phyloP scores from a whole-genome alignment of 2,113 vertebrate genomes.

The Anolis carolinensis region DNA sequence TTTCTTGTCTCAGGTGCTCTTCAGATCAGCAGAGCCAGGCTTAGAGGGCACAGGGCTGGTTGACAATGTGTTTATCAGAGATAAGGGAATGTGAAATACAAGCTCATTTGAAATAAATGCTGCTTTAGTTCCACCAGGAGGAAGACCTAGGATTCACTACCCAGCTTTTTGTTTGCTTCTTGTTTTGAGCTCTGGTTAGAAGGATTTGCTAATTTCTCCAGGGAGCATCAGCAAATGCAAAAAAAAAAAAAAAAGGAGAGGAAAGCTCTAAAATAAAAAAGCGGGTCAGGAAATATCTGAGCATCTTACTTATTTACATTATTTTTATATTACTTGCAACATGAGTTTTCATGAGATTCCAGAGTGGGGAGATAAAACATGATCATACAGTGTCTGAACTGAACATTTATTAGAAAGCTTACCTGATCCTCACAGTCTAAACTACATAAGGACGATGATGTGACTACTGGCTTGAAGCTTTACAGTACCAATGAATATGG shows the following conservation, averaged over 20 bases:
- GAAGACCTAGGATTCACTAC: neutral
- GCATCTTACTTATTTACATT: neutral
- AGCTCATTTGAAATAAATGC: neutral
- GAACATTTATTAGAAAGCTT: neutral
- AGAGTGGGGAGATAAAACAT: neutral
- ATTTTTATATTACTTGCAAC: neutral
- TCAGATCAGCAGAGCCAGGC: neutral
- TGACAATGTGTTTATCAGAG: conserved; percentile 7
- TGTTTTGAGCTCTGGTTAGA: neutral
- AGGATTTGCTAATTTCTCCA: neutral
- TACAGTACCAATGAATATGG: neutral
- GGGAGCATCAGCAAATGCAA: neutral
- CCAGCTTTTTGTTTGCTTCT: neutral
- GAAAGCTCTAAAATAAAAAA: neutral
- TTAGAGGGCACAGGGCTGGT: conserved; percentile 4
- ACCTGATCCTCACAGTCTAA: neutral
- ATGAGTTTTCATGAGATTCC: no score
- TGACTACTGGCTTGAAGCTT: no score
- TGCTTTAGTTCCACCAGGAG: neutral
- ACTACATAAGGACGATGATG: neutral
- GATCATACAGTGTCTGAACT: neutral
- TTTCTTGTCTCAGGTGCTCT: neutral
- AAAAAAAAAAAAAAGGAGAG: no score
- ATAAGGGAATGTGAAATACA: conserved; percentile 9
- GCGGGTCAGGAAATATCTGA: neutral